Conservation (phyloP, 2,888 invertebrate species). For the Pandemis heparana region DNA sequence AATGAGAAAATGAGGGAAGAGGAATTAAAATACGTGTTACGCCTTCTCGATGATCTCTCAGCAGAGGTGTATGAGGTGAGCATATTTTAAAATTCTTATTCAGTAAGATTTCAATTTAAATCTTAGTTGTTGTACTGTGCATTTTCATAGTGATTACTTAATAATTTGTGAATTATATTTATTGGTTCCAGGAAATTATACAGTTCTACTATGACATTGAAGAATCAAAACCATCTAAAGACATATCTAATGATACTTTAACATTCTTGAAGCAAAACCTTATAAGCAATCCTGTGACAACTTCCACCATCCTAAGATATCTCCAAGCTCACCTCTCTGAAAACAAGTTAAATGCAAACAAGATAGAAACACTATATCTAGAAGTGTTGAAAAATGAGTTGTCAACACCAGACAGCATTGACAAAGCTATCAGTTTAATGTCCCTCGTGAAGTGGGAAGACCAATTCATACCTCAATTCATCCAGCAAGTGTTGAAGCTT, state of each 20-base stretch:
- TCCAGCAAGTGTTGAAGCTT: constrained; percentile 65
- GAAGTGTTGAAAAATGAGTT: constrained; percentile 71
- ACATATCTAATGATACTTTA: constrained; percentile 63
- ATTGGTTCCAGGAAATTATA: constrained; percentile 69
- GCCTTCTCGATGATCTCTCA: constrained; percentile 70
- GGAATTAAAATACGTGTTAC: constrained; percentile 75
- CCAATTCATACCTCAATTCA: constrained; percentile 62
- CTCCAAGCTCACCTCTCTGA: constrained; percentile 60
- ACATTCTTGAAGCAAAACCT: constrained; percentile 78
- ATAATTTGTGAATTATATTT: neutral
- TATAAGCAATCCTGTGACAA: constrained; percentile 75
- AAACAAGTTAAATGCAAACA: constrained; percentile 56
- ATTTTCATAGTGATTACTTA: neutral
- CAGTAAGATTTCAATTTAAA: neutral
- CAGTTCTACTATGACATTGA: constrained; percentile 66
- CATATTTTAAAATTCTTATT: neutral
- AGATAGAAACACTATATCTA: constrained; percentile 70
- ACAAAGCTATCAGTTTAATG: constrained; percentile 70
- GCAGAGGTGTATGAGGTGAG: constrained; percentile 73
- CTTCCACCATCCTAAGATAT: constrained; percentile 64
- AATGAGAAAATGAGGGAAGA: constrained; percentile 71
- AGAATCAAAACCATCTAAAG: constrained; percentile 63
- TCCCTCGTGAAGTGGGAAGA: constrained; percentile 72
- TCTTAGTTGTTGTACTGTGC: neutral
- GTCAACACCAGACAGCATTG: constrained; percentile 62